Percentiles rank a stretch among this genome's conserved stretches.
These are phyloP conservation scores for Telmatochromis sp. DNA, from an alignment of 2,113 vertebrate genomes.

Conservation along the genomic window DNA sequence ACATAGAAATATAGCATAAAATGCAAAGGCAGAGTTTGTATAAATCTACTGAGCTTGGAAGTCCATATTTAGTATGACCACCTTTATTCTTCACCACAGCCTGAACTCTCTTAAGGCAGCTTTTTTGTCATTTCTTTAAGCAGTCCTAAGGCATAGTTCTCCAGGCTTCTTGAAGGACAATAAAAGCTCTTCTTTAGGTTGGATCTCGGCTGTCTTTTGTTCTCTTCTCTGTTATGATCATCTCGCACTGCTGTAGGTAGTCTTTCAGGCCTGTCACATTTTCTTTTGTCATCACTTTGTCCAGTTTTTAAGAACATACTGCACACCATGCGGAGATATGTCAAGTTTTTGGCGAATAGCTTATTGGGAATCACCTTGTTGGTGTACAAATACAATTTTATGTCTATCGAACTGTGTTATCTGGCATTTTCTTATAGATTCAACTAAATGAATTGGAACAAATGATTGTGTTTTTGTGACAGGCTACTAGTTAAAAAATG, in stretches of 20 bases:
- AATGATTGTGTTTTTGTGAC: neutral
- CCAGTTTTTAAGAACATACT: neutral
- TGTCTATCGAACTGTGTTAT: neutral
- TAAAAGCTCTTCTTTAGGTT: neutral
- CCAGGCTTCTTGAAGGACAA: neutral
- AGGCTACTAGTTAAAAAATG: neutral
- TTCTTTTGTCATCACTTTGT: neutral
- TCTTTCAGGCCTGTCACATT: neutral
- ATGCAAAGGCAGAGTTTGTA: neutral
- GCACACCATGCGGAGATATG: neutral
- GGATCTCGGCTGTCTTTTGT: neutral
- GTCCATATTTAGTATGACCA: neutral
- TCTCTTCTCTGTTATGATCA: neutral
- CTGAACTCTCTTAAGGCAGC: neutral
- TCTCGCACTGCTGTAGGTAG: neutral
- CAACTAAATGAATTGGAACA: neutral
- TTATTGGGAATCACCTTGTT: neutral
- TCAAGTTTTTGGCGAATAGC: neutral
- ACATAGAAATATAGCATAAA: neutral
- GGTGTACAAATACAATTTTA: neutral
- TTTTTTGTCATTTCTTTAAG: neutral
- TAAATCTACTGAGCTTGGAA: neutral
- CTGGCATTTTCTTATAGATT: neutral
- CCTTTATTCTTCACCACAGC: neutral
- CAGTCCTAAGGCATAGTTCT: neutral